A percentile compares a stretch with the other conserved stretches of the same genome.
Evolutionary conservation across 2,797 vertebrate species (phyloP).

Genomic region (Nyctalus aviator): DNA sequence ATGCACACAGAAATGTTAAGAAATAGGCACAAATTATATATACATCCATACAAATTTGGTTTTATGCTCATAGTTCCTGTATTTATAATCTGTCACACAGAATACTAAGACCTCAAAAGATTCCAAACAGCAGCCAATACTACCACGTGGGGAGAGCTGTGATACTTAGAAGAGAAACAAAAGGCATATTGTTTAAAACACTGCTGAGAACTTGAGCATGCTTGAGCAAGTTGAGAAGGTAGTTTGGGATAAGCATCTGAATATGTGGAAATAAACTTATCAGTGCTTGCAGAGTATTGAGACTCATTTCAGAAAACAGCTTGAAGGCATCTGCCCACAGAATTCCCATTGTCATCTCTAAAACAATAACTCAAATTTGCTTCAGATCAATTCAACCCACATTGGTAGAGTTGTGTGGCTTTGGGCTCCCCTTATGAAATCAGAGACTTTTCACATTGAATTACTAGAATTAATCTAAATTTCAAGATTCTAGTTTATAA

Average conservation of each 20-base stretch:
- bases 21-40: neutral
- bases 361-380: slow-evolving; percentile 7
- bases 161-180: slow-evolving; percentile 36
- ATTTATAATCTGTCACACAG: neutral
- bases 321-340: slow-evolving; percentile 71
- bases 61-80: neutral
- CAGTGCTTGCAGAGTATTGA: slow-evolving; percentile 44
- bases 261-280: slow-evolving; percentile 78
- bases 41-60: neutral
- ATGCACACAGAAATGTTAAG: neutral
- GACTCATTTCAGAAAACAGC: slow-evolving; percentile 67
- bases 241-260: slow-evolving; percentile 53
- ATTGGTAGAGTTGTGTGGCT: neutral
- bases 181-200: slow-evolving; percentile 8
- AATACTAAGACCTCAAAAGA: neutral
- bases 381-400: neutral
- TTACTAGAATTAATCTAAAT: slow-evolving; percentile 49
- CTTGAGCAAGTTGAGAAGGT: slow-evolving; percentile 64
- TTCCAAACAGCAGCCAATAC: neutral
- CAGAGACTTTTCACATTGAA: slow-evolving; percentile 29
- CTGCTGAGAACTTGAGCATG: slow-evolving; percentile 10
- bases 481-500: neutral
- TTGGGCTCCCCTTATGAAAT: slow-evolving; percentile 24
- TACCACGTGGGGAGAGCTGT: neutral
- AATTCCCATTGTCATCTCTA: slow-evolving; percentile 71